Evolutionary conservation across 2,888 invertebrate genomes (phyloP).

Genomic region (Eupithecia subumbrata): DNA sequence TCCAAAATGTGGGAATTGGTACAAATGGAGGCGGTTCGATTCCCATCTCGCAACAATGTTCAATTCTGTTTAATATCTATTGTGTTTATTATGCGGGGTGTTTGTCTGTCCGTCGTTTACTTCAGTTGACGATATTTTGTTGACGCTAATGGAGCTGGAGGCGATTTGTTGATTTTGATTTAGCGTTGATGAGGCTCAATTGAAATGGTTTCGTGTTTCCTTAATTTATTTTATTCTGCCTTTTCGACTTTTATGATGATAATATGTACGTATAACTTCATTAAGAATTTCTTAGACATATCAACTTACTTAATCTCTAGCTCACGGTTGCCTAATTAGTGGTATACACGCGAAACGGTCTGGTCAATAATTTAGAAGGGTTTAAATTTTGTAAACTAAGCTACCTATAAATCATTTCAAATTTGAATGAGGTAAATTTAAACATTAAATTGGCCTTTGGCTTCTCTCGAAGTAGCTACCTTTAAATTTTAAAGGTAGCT

Average conservation of each 20-base stretch:
- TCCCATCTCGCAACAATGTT: conserved; percentile 65
- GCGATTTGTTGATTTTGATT: conserved; percentile 43
- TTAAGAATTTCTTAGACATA: not conserved
- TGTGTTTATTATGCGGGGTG: conserved; percentile 73
- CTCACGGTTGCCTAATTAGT: not conserved
- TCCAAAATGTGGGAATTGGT: conserved; percentile 61
- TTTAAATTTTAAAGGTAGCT: not conserved
- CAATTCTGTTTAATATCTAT: conserved; percentile 49
- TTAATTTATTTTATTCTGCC: not conserved
- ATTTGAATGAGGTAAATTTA: not conserved
- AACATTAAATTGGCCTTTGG: not conserved
- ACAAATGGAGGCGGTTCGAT: conserved; percentile 67
- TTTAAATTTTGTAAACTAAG: not conserved
- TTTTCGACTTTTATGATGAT: not conserved
- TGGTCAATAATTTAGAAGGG: not conserved
- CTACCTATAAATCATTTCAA: not conserved
- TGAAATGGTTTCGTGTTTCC: conserved; percentile 24
- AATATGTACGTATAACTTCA: not conserved
- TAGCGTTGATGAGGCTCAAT: conserved; percentile 30
- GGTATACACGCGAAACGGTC: not conserved
- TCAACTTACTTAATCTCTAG: not conserved
- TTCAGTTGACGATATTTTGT: conserved; percentile 58
- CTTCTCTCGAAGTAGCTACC: too few relatives aligned
- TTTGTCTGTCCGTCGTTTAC: conserved; percentile 64
- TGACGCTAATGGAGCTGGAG: conserved; percentile 45